Percentiles rank a stretch among this genome's conserved stretches.
These are phyloP conservation scores for Barnardius zonarius DNA, from an alignment of 2,113 vertebrate genomes.

Conservation along the genomic window DNA sequence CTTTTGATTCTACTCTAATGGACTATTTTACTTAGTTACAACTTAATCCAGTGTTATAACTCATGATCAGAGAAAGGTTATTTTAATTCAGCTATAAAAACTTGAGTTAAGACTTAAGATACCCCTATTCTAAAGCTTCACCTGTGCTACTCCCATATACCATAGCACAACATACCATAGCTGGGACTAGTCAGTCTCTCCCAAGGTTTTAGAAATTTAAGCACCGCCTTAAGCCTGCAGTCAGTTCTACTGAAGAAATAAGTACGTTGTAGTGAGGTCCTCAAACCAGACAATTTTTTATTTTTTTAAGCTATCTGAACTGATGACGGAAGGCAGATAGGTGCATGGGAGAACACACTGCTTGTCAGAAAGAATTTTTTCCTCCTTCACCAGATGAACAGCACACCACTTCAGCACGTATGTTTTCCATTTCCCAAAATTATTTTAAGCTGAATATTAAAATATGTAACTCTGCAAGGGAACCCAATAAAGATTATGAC, in stretches of 20 bases:
- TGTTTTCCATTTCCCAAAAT: neutral
- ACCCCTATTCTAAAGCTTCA: neutral
- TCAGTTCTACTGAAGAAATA: neutral
- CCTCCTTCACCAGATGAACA: neutral
- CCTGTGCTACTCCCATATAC: neutral
- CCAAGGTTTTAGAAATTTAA: neutral
- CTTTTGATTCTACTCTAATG: neutral
- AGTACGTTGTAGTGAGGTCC: neutral
- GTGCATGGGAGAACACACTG: neutral
- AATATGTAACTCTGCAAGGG: neutral
- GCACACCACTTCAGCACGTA: neutral
- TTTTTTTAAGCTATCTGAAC: neutral
- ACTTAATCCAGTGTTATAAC: neutral
- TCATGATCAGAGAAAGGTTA: neutral
- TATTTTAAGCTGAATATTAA: neutral
- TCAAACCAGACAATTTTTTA: neutral
- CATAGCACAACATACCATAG: neutral
- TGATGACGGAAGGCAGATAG: neutral
- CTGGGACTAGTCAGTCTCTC: accelerated
- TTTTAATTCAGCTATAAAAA: conserved; percentile 14
- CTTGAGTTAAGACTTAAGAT: neutral
- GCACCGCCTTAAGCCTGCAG: neutral
- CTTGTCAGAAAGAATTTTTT: neutral
- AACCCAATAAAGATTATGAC: neutral
- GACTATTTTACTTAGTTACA: neutral